These are phyloP conservation scores for Drosophila sordidapex DNA, from an alignment of 2,888 invertebrate species.

Conservation along the genomic window DNA sequence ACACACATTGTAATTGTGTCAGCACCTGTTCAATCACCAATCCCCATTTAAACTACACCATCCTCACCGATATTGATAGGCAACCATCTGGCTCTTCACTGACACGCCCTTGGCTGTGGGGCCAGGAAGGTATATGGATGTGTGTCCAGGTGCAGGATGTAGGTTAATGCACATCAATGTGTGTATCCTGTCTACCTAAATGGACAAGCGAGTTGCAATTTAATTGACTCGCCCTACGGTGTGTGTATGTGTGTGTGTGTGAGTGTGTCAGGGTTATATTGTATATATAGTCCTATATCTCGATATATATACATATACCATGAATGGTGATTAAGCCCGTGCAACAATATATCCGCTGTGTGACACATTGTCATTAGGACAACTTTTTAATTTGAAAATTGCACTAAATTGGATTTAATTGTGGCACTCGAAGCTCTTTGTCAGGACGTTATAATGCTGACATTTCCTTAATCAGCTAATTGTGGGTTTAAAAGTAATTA, in stretches of 20 bases:
- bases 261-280: conserved; percentile 1
- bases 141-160: conserved; percentile 34
- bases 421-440: background rate
- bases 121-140: background rate
- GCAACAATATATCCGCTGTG: conserved; percentile 15
- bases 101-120: conserved; percentile 18
- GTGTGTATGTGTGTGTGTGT: background rate
- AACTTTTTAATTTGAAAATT: conserved; percentile 15
- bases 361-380: conserved; percentile 12
- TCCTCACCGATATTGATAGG: conserved; percentile 18
- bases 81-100: background rate
- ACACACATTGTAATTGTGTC: conserved; percentile 57
- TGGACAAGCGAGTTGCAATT: conserved; percentile 22
- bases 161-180: conserved; percentile 58
- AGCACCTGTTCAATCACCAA: conserved; percentile 44
- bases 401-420: conserved; percentile 25
- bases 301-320: background rate
- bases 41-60: conserved; percentile 7
- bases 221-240: conserved; percentile 20
- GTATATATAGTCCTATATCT: background rate
- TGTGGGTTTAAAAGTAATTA: background rate
- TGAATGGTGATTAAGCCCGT: conserved; percentile 9
- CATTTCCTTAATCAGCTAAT: background rate
- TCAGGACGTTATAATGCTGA: background rate
- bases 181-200: conserved; percentile 21